Evolutionary conservation across 2,888 invertebrate genomes (phyloP).

Genomic region (Euclidia mi): DNA sequence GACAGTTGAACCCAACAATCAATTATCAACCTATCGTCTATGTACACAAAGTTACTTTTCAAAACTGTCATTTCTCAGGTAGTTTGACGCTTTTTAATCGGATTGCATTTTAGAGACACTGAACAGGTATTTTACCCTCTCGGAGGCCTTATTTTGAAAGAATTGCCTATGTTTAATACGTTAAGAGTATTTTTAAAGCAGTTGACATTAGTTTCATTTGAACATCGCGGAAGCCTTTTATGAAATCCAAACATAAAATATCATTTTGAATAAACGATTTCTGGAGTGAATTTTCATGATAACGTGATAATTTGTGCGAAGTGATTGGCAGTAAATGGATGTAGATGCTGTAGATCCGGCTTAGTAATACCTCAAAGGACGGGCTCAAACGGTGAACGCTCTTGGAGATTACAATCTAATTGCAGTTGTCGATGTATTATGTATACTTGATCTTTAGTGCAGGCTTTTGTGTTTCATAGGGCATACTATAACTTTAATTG

Average conservation of each 20-base stretch:
- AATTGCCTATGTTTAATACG: constrained; percentile 23
- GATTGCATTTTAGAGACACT: constrained; percentile 59
- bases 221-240: constrained; percentile 1
- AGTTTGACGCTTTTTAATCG: constrained; percentile 65
- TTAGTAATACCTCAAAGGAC: constrained; percentile 6
- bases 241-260: not conserved
- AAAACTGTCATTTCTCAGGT: constrained; percentile 8
- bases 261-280: not conserved
- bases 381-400: constrained; percentile 2
- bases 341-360: not conserved
- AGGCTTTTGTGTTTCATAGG: no score
- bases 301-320: not conserved
- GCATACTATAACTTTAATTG: no score
- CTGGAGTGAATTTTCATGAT: not conserved
- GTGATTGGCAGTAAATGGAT: not conserved
- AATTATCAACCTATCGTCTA: constrained; percentile 26
- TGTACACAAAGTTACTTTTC: constrained; percentile 33
- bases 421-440: constrained; percentile 3
- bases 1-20: constrained; percentile 37
- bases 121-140: constrained; percentile 62
- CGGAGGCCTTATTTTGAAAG: constrained; percentile 44
- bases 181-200: constrained; percentile 10
- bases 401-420: constrained; percentile 2
- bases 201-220: constrained; percentile 19
- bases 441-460: not conserved